Evolutionary conservation across 2,113 vertebrate species (phyloP).

Genomic region (Pomatorhinus ruficollis): DNA sequence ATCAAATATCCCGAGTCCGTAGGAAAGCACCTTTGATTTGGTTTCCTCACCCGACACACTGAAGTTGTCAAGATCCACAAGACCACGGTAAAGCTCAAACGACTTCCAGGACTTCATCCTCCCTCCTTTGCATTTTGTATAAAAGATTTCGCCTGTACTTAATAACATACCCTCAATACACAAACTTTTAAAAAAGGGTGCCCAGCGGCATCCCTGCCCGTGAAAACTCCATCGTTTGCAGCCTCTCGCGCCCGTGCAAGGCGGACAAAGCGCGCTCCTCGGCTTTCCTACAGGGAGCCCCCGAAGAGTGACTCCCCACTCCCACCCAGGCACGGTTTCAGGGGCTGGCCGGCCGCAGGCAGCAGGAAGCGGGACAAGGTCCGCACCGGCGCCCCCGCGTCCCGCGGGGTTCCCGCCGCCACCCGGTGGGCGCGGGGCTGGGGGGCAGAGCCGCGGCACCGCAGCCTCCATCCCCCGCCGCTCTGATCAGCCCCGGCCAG

Average conservation of each 20-base stretch:
- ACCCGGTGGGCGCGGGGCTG: background rate
- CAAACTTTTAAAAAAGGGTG: background rate
- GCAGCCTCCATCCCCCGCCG: background rate
- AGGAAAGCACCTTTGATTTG: background rate
- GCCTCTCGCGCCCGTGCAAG: background rate
- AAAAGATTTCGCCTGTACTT: background rate
- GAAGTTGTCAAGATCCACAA: background rate
- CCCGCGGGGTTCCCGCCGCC: background rate
- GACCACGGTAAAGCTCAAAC: background rate
- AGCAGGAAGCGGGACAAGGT: background rate
- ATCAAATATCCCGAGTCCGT: fast-evolving
- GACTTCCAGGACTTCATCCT: background rate
- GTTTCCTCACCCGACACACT: background rate
- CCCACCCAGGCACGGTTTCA: fast-evolving
- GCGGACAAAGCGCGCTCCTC: background rate
- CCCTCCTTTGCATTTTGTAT: fast-evolving
- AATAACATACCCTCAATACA: fast-evolving
- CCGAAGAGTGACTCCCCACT: background rate
- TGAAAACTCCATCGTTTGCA: background rate
- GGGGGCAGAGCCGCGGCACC: background rate
- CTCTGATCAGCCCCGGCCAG: fast-evolving
- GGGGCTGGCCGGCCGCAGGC: background rate
- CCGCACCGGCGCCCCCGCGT: background rate
- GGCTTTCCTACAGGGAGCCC: background rate
- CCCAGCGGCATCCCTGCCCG: background rate